A percentile compares a stretch with the other conserved stretches of the same genome.
These are phyloP conservation scores for Lysandra bellargus DNA, from an alignment of 2,888 invertebrate species.

Conservation along the genomic window DNA sequence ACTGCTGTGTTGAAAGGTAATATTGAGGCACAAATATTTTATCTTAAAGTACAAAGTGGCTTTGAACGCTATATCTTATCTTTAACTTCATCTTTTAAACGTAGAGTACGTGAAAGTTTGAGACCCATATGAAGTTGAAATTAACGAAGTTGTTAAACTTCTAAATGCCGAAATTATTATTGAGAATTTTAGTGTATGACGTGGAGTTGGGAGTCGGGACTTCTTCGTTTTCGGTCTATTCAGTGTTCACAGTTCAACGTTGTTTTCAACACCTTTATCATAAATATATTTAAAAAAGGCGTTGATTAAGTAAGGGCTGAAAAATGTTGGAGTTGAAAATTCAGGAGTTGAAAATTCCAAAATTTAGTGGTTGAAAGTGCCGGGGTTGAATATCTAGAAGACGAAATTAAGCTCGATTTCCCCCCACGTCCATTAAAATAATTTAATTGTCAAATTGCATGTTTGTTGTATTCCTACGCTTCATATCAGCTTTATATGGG, in stretches of 20 bases:
- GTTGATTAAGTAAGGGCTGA: too few relatives aligned
- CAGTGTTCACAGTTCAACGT: neutral
- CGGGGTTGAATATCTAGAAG: neutral
- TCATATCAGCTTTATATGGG: conserved; percentile 3
- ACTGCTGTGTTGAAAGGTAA: neutral
- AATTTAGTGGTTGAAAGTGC: neutral
- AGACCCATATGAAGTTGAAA: conserved; percentile 14
- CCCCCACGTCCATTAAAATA: neutral
- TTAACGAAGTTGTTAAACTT: neutral
- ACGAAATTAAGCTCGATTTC: neutral
- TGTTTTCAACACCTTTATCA: neutral
- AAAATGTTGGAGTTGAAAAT: too few relatives aligned
- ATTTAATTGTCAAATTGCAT: neutral
- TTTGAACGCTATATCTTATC: neutral
- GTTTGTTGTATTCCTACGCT: neutral
- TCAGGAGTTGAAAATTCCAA: neutral
- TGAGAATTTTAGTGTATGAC: neutral
- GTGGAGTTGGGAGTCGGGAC: neutral
- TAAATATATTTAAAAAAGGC: too few relatives aligned
- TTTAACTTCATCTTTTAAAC: conserved; percentile 1
- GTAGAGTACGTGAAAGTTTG: neutral
- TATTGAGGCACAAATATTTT: neutral
- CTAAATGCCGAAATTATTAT: neutral
- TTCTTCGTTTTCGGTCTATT: neutral
- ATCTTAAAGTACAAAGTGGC: neutral